Base-by-base conservation (phyloP, 2,113 vertebrate species). In the Silurus glanis region DNA sequence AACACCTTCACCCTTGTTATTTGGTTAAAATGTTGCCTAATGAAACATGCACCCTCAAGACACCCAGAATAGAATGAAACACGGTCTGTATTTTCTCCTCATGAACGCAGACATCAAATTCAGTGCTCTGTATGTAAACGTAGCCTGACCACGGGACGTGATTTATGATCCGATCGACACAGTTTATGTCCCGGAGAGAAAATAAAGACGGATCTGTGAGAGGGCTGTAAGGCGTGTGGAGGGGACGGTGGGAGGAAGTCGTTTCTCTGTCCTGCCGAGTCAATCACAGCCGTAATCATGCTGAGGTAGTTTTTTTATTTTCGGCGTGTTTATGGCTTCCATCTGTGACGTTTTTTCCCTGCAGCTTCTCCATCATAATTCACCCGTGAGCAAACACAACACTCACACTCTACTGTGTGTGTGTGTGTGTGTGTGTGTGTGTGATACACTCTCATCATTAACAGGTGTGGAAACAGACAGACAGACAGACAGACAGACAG, bases 211-310 rank as follows among this genome's bases (percentile, higher is more conserved):
- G 75, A 58, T 69, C 84, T 80, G 21, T 67, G 9, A 9, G 61
- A 71, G 69, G 59, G 53, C 67, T 74, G 55, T 71, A 74, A 28
- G 6, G 53, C 19, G 9, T 14, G 21, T 16, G 82, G 82, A 47
- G 28, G 53, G 28, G 67, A 59, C 14, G 19, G 53, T 23, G 25
- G 16, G 28, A 59, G 17, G 56, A 59, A 59, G 56, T 19, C 56
- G 4, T 21, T 83, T 80, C 76, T 83, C 49, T 49, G 45, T 79
- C 80, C 82, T 88, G 82, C 53, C 14, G 79, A 85, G 86, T 89
- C 84, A 61, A 87, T 89, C 83, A 87, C 83, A 28, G 72, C 61
- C 6, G 23, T 88, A 67, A 83, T 89, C 80, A 84, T 69, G 88
- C 79, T 88, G 74, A 87, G 64, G 75, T 9, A 75, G 84, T 49